Percentiles rank a stretch among this genome's conserved stretches.
Conservation (phyloP, 2,888 invertebrate genomes). For the Tryphoninae sp. region DNA sequence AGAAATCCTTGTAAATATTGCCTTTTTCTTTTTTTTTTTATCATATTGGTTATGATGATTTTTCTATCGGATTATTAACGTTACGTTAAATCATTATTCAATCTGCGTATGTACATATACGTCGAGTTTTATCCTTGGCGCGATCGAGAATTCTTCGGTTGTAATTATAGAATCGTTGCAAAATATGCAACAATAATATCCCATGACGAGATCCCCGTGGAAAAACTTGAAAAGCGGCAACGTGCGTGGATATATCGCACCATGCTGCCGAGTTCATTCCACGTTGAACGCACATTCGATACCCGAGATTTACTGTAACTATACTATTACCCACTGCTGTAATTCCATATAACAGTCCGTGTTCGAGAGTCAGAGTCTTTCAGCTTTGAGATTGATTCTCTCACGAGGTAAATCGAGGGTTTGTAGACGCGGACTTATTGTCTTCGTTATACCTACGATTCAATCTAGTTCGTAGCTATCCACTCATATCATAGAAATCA, state of each 20-base stretch:
- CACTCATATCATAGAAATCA: not conserved
- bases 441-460: not conserved
- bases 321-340: conserved; percentile 34
- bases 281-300: conserved; percentile 44
- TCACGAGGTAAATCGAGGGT: conserved; percentile 30
- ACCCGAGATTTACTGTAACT: conserved; percentile 36
- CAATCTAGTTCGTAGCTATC: not conserved
- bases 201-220: conserved; percentile 42
- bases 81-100: conserved; percentile 31
- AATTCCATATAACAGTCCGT: conserved; percentile 26
- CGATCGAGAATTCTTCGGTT: conserved; percentile 37
- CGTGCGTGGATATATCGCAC: not conserved
- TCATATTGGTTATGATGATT: not conserved
- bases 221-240: conserved; percentile 52
- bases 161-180: conserved; percentile 43
- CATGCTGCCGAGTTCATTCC: not conserved
- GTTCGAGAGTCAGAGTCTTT: conserved; percentile 3
- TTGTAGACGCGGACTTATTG: conserved; percentile 12
- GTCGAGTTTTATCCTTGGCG: conserved; percentile 21
- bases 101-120: not conserved
- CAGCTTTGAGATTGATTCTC: conserved; percentile 27
- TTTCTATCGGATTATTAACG: conserved; percentile 21
- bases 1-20: conserved; percentile 36
- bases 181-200: conserved; percentile 31
- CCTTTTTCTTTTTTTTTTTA: not conserved